A percentile compares a stretch with the other conserved stretches of the same genome.
Evolutionary conservation across 2,888 invertebrate genomes (phyloP).

Genomic region (Hydraecia micacea): DNA sequence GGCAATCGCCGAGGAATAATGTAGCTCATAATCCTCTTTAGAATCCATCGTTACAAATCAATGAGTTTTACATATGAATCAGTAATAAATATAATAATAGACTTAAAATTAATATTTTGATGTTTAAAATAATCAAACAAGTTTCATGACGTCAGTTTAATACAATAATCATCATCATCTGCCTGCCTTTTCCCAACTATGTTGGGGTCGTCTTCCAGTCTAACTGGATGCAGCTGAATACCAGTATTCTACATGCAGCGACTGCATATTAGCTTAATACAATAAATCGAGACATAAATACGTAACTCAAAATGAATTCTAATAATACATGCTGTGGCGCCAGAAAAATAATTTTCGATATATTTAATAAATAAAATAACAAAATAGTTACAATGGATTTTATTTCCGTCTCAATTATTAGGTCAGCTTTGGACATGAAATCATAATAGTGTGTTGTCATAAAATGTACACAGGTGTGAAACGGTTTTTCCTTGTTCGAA

Average conservation of each 20-base stretch:
- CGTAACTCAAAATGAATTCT: neutral
- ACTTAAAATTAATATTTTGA: neutral
- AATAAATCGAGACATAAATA: neutral
- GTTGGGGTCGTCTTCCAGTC: neutral
- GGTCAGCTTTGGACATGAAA: conserved; percentile 6
- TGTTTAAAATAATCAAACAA: conserved; percentile 1
- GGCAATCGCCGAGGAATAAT: neutral
- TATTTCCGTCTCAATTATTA: neutral
- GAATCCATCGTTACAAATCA: neutral
- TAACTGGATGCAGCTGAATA: neutral
- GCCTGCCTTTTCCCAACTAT: neutral
- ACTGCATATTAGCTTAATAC: too few species aligned
- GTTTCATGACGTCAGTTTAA: neutral
- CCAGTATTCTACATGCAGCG: neutral
- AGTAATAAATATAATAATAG: neutral
- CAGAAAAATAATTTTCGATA: neutral
- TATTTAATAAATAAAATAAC: neutral
- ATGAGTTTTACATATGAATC: neutral
- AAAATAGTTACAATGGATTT: neutral
- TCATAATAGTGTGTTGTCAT: conserved; percentile 13
- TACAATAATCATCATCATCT: neutral
- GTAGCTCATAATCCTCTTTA: conserved; percentile 2
- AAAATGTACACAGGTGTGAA: conserved; percentile 26
- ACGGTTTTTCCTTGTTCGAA: neutral
- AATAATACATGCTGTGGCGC: neutral